phyloP scores from a whole-genome alignment of 92 coral and sea anemone species.

The Palythoa heliodiscus region DNA sequence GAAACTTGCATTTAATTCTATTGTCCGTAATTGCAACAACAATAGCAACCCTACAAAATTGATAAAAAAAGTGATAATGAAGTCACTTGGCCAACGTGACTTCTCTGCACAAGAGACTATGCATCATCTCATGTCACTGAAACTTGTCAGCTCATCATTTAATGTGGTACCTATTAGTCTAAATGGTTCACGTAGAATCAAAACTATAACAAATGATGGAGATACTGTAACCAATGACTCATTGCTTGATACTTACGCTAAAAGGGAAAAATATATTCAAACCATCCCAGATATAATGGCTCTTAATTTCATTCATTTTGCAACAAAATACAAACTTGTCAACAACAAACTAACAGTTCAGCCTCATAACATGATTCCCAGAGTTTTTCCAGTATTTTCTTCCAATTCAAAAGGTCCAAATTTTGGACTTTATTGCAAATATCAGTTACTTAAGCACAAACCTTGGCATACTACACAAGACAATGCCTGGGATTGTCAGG shows the following conservation, averaged over 20 bases:
- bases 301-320: conserved; percentile 56
- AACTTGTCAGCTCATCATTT: neutral
- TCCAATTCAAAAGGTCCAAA: conserved; percentile 51
- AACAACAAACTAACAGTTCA: conserved; percentile 43
- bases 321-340: conserved; percentile 51
- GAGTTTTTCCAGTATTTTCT: conserved; percentile 61
- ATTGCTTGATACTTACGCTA: neutral
- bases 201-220: neutral
- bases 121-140: neutral
- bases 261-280: conserved; percentile 4
- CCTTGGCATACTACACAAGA: conserved; percentile 61
- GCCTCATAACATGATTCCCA: conserved; percentile 51
- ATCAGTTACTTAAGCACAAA: conserved; percentile 56
- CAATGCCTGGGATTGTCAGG: conserved; percentile 50
- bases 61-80: neutral
- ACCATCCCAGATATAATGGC: conserved; percentile 29
- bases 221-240: neutral
- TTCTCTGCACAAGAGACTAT: neutral
- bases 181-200: neutral
- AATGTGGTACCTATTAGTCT: neutral
- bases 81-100: neutral
- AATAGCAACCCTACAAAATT: neutral
- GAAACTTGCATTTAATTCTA: neutral
- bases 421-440: conserved; percentile 57
- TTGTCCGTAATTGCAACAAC: neutral